Percentiles rank a stretch among this genome's conserved stretches.
Conservation (phyloP, 2,888 invertebrate species). For the Mayetiola destructor region DNA sequence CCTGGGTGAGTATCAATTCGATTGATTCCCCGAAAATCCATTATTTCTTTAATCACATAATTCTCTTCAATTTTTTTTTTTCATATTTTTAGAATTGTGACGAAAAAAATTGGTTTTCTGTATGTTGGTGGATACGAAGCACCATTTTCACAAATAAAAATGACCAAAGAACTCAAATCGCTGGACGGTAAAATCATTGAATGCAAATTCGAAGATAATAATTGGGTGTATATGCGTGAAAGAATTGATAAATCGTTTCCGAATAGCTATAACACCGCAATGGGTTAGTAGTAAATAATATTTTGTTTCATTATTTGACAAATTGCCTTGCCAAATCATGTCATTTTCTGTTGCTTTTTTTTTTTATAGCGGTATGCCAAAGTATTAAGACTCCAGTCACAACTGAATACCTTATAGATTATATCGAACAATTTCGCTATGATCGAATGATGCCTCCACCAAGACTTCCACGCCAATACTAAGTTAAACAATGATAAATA, state of each 20-base stretch:
- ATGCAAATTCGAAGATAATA: slow-evolving; percentile 65
- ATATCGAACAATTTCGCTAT: slow-evolving; percentile 50
- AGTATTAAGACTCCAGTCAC: slow-evolving; percentile 78
- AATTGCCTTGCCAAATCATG: not conserved
- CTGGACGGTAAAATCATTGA: slow-evolving; percentile 91
- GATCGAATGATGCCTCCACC: slow-evolving; percentile 47
- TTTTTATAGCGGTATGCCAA: slow-evolving; percentile 57
- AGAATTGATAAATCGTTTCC: slow-evolving; percentile 94
- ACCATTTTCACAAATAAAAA: slow-evolving; percentile 60
- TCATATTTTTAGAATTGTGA: slow-evolving; percentile 43
- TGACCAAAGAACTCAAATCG: slow-evolving; percentile 61
- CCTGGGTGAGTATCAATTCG: slow-evolving; percentile 45
- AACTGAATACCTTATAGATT: slow-evolving; percentile 60
- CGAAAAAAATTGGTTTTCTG: slow-evolving; percentile 53
- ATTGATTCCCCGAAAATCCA: slow-evolving; percentile 12
- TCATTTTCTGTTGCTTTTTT: slow-evolving; percentile 16
- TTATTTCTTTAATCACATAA: slow-evolving; percentile 1
- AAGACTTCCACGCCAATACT: not conserved
- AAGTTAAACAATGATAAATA: too few relatives aligned
- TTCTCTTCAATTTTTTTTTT: slow-evolving; percentile 1
- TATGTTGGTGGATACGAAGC: slow-evolving; percentile 58
- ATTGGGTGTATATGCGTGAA: slow-evolving; percentile 87
- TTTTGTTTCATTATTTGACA: slow-evolving; percentile 13
- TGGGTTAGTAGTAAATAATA: slow-evolving; percentile 38
- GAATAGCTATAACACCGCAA: slow-evolving; percentile 75